Conservation (phyloP, 2,888 invertebrate species). For the Ecdyonurus torrentis region DNA sequence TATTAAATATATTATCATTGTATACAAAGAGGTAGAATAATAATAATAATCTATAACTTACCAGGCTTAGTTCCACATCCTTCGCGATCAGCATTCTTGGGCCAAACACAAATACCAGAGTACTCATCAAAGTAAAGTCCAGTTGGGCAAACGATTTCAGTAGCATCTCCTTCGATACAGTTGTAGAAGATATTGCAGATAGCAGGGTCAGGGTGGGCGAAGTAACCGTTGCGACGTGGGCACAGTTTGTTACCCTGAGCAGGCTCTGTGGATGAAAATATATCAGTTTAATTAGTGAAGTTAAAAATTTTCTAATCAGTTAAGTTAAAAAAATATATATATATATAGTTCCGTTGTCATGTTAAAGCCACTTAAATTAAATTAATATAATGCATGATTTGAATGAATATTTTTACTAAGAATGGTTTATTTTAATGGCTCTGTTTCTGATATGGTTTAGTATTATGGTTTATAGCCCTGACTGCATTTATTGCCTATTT, state of each 20-base stretch:
- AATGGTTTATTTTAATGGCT: too few species aligned
- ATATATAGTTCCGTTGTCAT: too few species aligned
- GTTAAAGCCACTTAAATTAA: too few species aligned
- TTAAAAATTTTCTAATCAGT: constrained; percentile 4
- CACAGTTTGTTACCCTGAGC: constrained; percentile 54
- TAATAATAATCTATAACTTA: too few species aligned
- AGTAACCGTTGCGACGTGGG: constrained; percentile 78
- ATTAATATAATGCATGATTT: too few species aligned
- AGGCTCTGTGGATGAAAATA: constrained; percentile 40
- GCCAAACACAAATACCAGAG: constrained; percentile 82
- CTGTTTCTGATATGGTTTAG: too few species aligned
- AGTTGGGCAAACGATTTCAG: constrained; percentile 66
- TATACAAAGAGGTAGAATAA: background rate
- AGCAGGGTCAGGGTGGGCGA: constrained; percentile 67
- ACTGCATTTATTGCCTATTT: too few species aligned
- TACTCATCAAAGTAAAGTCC: constrained; percentile 82
- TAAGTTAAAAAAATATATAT: background rate
- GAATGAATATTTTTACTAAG: too few species aligned
- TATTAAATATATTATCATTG: background rate
- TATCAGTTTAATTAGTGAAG: constrained; percentile 6
- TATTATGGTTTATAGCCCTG: too few species aligned
- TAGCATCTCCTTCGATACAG: constrained; percentile 71
- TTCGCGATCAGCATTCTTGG: constrained; percentile 56
- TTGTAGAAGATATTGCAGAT: constrained; percentile 77
- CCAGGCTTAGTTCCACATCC: constrained; percentile 39